Base-by-base conservation (phyloP, 2,797 vertebrate species). In the Discoglossus pictus region DNA sequence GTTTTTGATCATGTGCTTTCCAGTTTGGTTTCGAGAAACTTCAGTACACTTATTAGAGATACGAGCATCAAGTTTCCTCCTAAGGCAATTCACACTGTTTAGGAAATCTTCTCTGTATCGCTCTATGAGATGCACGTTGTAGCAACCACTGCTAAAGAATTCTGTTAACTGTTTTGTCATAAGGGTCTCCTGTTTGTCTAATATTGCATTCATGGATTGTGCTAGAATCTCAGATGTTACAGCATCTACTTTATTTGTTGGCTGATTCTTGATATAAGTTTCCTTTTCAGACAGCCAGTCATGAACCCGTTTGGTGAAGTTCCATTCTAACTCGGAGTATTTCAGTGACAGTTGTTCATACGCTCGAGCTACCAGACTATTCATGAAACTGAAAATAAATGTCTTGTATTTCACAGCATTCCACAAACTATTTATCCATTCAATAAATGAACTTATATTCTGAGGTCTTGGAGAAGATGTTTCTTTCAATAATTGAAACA, bases 351-450 rank as follows among this genome's bases (percentile, higher is more conserved):
- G 58, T 8, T 82, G 44, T 23, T 81, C 81, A 52, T 91, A 87
- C 13, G 73, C 79, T 44, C 82, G 67, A 23, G 85, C 85, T 34
- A 78, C 68, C 4, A 82, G 74, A 4, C 68, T 86, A 40, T 88
- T 82, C 53, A 79, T 68, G 34, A 90, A 78, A 25, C 77, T 73
- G 46, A 85, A 69, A 3, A 78, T 60, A 51, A 48, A 60, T 43
- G 52, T 20, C 7, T 59, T 59, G 1, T 24, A 62, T 36, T 43
- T 72, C 21, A 87, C 75, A 1, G 68, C 74, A 15, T 81, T 85
- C 92, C 90, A 92, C 58, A 92, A 73, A 42, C 75, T 71, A 48
- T 56, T 72, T 59, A 93, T 75, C 55, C 78, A 83, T 58, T 76
- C 77, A 12, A 87, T 78, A 59, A 93, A 87, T 68, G 88, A 85